Evolutionary conservation across 2,888 invertebrate species (phyloP).

Genomic region (Eristalinus aeneus): DNA sequence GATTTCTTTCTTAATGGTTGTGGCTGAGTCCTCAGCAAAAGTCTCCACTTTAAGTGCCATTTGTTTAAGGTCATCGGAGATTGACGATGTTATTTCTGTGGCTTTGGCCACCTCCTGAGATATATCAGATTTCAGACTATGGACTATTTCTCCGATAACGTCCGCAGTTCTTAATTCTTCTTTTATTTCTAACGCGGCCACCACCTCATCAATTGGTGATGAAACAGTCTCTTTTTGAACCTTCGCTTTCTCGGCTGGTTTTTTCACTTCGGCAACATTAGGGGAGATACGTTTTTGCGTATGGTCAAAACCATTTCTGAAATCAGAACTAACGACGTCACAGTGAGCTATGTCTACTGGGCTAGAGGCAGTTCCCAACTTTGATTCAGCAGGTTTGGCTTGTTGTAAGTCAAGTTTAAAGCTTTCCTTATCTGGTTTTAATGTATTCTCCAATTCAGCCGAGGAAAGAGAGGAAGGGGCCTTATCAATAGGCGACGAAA

Average conservation of each 20-base stretch:
- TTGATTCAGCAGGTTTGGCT: conserved; percentile 62
- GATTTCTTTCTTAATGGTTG: conserved; percentile 51
- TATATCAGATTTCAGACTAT: conserved; percentile 21
- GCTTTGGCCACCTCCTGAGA: conserved; percentile 62
- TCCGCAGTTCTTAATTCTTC: conserved; percentile 41
- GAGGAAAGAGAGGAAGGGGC: conserved; percentile 69
- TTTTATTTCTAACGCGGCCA: conserved; percentile 12
- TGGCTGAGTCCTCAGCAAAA: conserved; percentile 47
- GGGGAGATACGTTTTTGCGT: not conserved
- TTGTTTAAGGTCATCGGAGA: conserved; percentile 53
- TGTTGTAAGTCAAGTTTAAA: conserved; percentile 45
- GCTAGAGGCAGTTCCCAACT: conserved; percentile 59
- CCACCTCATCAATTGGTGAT: conserved; percentile 58
- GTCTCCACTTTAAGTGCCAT: conserved; percentile 61
- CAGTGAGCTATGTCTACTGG: conserved; percentile 55
- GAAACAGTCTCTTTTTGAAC: conserved; percentile 51
- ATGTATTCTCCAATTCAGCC: conserved; percentile 32
- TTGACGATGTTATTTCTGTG: conserved; percentile 44
- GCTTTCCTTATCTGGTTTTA: conserved; percentile 36
- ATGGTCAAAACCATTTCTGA: not conserved
- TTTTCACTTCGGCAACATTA: not conserved
- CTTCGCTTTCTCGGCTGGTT: conserved; percentile 44
- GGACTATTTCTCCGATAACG: conserved; percentile 36
- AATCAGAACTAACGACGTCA: not conserved
- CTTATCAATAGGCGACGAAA: conserved; percentile 77